Conservation (phyloP, 1,140 invertebrate genomes). For the Alviniconcha marisindica region DNA sequence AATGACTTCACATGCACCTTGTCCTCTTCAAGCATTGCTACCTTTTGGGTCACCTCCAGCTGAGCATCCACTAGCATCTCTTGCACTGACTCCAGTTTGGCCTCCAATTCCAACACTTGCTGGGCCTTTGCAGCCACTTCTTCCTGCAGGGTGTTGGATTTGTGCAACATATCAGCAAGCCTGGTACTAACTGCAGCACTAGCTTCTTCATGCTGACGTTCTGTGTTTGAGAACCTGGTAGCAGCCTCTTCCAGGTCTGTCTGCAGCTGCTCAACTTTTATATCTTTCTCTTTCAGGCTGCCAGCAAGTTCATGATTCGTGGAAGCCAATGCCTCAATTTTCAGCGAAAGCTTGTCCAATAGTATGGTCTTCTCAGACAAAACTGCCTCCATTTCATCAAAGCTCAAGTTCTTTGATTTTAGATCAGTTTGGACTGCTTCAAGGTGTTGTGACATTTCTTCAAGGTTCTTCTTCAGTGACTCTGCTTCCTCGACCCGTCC, state of each 20-base stretch:
- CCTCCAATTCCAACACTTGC: conserved; percentile 21
- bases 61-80: conserved; percentile 18
- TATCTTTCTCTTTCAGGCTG: not conserved
- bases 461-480: not conserved
- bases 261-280: not conserved
- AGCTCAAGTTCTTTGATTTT: not conserved
- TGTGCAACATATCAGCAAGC: not conserved
- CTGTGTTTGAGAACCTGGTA: not conserved
- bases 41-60: conserved; percentile 2
- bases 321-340: not conserved
- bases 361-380: not conserved
- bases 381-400: conserved; percentile 1
- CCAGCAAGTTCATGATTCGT: not conserved
- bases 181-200: not conserved
- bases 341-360: not conserved
- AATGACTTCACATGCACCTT: not conserved
- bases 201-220: not conserved
- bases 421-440: not conserved
- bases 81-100: conserved; percentile 34
- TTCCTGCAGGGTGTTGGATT: not conserved
- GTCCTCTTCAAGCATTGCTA: conserved; percentile 10
- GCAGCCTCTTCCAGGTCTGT: not conserved
- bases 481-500: not conserved
- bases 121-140: not conserved
- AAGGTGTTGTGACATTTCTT: conserved; percentile 29